phyloP scores from a whole-genome alignment of 1,140 invertebrate species.

The Neodiprion pinetum region DNA sequence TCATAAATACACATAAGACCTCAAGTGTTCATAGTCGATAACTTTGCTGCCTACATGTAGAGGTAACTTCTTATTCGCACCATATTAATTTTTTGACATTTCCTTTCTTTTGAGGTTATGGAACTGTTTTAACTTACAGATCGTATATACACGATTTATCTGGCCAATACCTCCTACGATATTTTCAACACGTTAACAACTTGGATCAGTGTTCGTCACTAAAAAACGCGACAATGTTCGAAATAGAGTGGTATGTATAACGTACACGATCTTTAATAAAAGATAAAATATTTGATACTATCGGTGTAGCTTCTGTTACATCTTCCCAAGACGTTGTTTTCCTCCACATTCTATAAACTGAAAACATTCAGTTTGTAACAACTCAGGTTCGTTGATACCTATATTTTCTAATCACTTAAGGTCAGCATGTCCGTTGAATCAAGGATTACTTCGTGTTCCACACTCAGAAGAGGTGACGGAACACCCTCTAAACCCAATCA shows the following conservation, averaged over 20 bases:
- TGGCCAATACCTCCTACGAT: too few relatives aligned
- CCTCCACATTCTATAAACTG: too few relatives aligned
- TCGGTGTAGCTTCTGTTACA: too few relatives aligned
- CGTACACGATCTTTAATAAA: too few relatives aligned
- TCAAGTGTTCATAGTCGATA: too few relatives aligned
- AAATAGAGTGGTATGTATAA: neutral
- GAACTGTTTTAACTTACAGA: neutral
- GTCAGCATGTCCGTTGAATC: conserved; percentile 25
- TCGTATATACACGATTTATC: neutral
- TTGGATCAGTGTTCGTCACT: too few relatives aligned
- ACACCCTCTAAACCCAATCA: conserved; percentile 67
- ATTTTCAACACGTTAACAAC: too few relatives aligned
- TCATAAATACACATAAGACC: too few relatives aligned
- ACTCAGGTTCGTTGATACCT: neutral
- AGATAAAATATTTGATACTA: too few relatives aligned
- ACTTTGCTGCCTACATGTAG: neutral
- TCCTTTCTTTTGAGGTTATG: neutral
- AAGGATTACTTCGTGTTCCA: conserved; percentile 27
- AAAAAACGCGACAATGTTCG: neutral
- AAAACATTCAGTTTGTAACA: too few relatives aligned
- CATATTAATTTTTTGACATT: neutral
- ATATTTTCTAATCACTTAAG: conserved; percentile 11
- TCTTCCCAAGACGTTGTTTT: too few relatives aligned
- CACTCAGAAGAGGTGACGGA: conserved; percentile 48
- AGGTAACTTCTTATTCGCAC: neutral